Percentiles rank a stretch among this genome's conserved stretches.
These are phyloP conservation scores for Epinotia demarniana DNA, from an alignment of 2,888 invertebrate genomes.

Conservation along the genomic window DNA sequence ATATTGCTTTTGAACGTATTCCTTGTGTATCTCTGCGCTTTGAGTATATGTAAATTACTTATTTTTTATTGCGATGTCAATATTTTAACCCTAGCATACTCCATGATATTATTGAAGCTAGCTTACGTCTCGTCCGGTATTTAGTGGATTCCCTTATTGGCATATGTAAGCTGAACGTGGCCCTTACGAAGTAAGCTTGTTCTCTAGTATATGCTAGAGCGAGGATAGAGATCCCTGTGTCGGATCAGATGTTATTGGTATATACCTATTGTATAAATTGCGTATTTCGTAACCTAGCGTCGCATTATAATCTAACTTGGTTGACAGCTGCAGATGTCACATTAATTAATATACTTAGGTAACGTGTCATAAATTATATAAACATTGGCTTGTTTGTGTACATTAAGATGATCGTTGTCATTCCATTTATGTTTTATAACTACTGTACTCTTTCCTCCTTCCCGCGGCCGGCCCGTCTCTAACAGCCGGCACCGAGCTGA, in stretches of 20 bases:
- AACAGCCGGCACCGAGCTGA: slow-evolving; percentile 7
- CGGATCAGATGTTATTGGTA: slow-evolving; percentile 24
- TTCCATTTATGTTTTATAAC: slow-evolving; percentile 37
- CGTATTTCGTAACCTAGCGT: slow-evolving; percentile 23
- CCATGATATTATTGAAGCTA: slow-evolving; percentile 32
- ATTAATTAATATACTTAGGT: slow-evolving; percentile 13
- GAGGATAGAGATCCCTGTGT: neutral
- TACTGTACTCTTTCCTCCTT: slow-evolving; percentile 15
- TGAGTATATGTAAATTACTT: slow-evolving; percentile 31
- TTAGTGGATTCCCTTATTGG: slow-evolving; percentile 5
- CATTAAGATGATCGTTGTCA: slow-evolving; percentile 29
- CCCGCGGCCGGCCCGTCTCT: slow-evolving; percentile 1
- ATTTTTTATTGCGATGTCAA: slow-evolving; percentile 29
- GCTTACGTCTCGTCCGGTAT: slow-evolving; percentile 9
- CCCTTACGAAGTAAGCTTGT: slow-evolving; percentile 35
- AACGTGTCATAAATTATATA: slow-evolving; percentile 21
- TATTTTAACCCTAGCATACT: slow-evolving; percentile 26
- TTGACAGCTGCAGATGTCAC: slow-evolving; percentile 2
- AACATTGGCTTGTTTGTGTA: slow-evolving; percentile 36
- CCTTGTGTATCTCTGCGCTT: slow-evolving; percentile 36
- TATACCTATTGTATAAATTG: slow-evolving; percentile 38
- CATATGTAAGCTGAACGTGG: slow-evolving; percentile 21
- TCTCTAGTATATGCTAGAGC: slow-evolving; percentile 25
- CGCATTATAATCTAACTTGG: slow-evolving; percentile 1
- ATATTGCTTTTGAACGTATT: slow-evolving; percentile 45